Conservation (phyloP, 2,113 vertebrate genomes). For the Elanus axillaris region DNA sequence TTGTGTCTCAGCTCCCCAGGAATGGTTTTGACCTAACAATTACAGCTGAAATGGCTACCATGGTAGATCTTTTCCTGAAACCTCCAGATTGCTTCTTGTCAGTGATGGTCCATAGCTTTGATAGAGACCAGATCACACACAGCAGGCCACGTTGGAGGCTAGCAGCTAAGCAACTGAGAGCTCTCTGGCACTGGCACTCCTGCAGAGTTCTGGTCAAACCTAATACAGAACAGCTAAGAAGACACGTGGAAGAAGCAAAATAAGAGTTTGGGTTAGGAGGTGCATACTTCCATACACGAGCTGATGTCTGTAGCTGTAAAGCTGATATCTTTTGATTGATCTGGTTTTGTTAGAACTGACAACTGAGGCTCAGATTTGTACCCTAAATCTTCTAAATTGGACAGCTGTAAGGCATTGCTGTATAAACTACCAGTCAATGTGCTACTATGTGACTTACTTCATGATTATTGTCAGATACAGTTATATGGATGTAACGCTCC, state of each 20-base stretch:
- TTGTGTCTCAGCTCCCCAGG: not conserved
- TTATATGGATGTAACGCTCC: not conserved
- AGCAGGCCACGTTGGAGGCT: not conserved
- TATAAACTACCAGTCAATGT: not conserved
- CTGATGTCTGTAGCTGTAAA: not conserved
- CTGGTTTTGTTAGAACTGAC: not conserved
- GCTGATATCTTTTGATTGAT: not conserved
- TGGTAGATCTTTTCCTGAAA: conserved; percentile 42
- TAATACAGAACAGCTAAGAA: not conserved
- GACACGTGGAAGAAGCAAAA: not conserved
- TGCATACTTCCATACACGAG: not conserved
- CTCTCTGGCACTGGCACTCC: not conserved
- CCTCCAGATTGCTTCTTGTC: conserved; percentile 40
- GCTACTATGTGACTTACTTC: not conserved
- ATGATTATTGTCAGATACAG: not conserved
- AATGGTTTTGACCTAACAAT: conserved; percentile 52
- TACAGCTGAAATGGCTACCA: conserved; percentile 31
- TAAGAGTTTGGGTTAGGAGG: not conserved
- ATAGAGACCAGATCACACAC: not conserved
- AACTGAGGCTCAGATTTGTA: not conserved
- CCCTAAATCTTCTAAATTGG: not conserved
- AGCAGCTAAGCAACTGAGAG: not conserved
- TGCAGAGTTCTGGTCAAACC: not conserved
- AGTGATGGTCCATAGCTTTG: not conserved
- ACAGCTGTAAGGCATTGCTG: not conserved